These are phyloP conservation scores for Helleia helle DNA, from an alignment of 2,888 invertebrate species.

Conservation along the genomic window DNA sequence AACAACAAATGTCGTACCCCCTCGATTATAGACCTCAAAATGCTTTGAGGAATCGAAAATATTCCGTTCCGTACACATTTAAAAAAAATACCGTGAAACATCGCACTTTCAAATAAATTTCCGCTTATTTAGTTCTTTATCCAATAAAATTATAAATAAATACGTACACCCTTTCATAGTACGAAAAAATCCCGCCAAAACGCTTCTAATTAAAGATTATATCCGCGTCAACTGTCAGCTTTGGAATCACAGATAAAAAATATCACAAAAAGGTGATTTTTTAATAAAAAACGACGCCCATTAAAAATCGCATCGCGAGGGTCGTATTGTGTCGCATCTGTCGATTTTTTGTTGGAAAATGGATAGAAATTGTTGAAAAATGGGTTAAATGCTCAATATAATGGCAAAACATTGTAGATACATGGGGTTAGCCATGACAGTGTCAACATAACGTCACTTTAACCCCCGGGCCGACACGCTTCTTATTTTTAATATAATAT, in stretches of 20 bases:
- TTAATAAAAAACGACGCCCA: constrained; percentile 51
- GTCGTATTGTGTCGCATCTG: constrained; percentile 54
- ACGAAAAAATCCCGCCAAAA: constrained; percentile 44
- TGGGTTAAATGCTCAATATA: constrained; percentile 64
- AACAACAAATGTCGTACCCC: too few species aligned
- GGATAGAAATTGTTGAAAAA: constrained; percentile 65
- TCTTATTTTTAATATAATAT: constrained; percentile 20
- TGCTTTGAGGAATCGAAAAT: too few species aligned
- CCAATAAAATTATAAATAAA: constrained; percentile 47
- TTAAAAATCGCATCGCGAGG: constrained; percentile 57
- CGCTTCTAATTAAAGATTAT: constrained; percentile 71
- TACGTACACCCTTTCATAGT: constrained; percentile 37
- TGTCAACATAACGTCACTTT: constrained; percentile 31
- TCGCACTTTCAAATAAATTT: not conserved
- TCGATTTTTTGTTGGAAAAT: constrained; percentile 49
- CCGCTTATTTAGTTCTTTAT: constrained; percentile 19
- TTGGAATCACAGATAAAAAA: constrained; percentile 55
- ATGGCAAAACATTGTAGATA: constrained; percentile 43
- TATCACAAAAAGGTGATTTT: constrained; percentile 40
- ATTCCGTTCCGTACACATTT: too few species aligned
- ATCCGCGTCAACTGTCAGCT: constrained; percentile 72
- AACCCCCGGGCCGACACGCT: constrained; percentile 40
- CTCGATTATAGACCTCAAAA: too few species aligned
- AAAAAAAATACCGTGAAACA: not conserved
- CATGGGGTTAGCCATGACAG: constrained; percentile 34